These are phyloP conservation scores for Drosophila subsilvestris DNA, from an alignment of 2,888 invertebrate genomes.

Conservation along the genomic window DNA sequence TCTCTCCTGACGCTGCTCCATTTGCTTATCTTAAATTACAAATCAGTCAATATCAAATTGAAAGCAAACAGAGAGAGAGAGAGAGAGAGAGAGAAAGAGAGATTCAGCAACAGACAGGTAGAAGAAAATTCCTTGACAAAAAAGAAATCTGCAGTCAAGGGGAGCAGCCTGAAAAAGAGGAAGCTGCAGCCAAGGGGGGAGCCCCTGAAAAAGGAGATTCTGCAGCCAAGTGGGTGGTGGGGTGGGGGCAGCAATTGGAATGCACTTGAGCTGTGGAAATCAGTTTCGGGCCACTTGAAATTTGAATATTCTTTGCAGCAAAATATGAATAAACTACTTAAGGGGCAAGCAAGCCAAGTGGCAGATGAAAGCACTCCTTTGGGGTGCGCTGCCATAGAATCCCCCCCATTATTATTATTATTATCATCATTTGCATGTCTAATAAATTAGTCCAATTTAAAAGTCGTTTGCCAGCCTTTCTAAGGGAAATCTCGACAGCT, in stretches of 20 bases:
- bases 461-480: constrained; percentile 9
- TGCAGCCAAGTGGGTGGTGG: constrained; percentile 17
- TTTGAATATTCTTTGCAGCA: constrained; percentile 22
- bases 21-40: constrained; percentile 79
- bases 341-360: constrained; percentile 10
- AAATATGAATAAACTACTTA: constrained; percentile 19
- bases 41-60: constrained; percentile 77
- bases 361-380: background rate
- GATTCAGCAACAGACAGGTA: background rate
- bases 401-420: background rate
- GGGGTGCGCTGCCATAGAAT: background rate
- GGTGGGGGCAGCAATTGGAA: constrained; percentile 35
- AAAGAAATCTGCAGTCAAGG: background rate
- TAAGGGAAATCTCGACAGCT: constrained; percentile 31
- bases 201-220: background rate
- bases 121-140: background rate
- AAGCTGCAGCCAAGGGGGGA: constrained; percentile 13
- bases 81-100: background rate
- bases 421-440: constrained; percentile 36
- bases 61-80: constrained; percentile 61
- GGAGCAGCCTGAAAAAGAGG: background rate
- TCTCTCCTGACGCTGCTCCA: constrained; percentile 49
- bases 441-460: constrained; percentile 26
- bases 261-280: constrained; percentile 40
- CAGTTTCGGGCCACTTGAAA: constrained; percentile 28